Conservation (phyloP, 2,113 vertebrate genomes). For the Oncorhynchus kisutch region DNA sequence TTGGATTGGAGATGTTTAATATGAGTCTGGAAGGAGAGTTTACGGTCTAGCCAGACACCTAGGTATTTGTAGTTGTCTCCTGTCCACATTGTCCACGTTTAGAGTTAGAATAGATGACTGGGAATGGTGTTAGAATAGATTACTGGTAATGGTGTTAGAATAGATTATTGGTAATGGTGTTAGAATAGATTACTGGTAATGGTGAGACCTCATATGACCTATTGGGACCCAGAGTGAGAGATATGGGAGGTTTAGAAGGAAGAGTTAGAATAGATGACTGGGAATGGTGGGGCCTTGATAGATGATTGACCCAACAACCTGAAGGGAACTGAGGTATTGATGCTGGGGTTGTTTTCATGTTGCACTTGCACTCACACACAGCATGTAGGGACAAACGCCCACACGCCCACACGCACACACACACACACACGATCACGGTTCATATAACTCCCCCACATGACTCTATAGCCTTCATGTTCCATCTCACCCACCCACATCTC, state of each 20-base stretch:
- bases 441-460: background rate
- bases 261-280: background rate
- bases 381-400: background rate
- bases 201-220: background rate
- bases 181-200: slow-evolving; percentile 18
- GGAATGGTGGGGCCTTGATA: background rate
- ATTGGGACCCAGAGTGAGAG: background rate
- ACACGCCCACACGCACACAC: slow-evolving; percentile 1
- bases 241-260: slow-evolving; percentile 11
- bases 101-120: no score
- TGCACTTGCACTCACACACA: background rate
- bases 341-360: background rate
- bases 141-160: no score
- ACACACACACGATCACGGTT: slow-evolving; percentile 11
- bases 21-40: no score
- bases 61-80: no score
- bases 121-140: no score
- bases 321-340: slow-evolving; percentile 34
- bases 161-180: slow-evolving; percentile 9
- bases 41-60: no score
- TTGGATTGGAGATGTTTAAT: no score
- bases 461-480: slow-evolving; percentile 18
- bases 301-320: slow-evolving; percentile 25
- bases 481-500: slow-evolving; percentile 9
- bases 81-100: no score